Percentiles rank a stretch among this genome's conserved stretches.
These are phyloP conservation scores for Chrysopilus asiliformis DNA, from an alignment of 2,888 invertebrate species.

Conservation along the genomic window DNA sequence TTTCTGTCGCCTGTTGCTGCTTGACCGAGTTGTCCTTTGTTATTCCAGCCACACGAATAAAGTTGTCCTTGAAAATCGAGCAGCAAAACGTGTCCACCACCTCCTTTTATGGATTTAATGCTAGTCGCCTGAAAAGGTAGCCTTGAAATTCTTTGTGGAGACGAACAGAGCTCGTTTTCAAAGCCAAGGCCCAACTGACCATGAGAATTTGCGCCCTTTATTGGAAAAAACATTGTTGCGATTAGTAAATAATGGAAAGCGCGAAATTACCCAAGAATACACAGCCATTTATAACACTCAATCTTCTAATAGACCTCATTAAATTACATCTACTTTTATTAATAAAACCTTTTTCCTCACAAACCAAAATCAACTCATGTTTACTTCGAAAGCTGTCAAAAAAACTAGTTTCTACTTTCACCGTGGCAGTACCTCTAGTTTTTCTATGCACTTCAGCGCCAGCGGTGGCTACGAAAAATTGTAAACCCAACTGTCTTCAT, in stretches of 20 bases:
- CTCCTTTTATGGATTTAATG: conserved; percentile 53
- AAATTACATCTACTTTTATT: too few relatives aligned
- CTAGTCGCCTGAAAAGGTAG: conserved; percentile 25
- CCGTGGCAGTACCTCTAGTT: too few relatives aligned
- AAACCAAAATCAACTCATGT: too few relatives aligned
- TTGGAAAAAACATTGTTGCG: neutral
- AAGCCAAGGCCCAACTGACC: conserved; percentile 62
- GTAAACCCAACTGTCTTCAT: too few relatives aligned
- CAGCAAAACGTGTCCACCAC: conserved; percentile 64
- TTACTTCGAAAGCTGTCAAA: too few relatives aligned
- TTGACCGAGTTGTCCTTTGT: conserved; percentile 54
- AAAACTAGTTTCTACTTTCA: too few relatives aligned
- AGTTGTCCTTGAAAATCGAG: conserved; percentile 52
- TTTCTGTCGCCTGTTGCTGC: conserved; percentile 24
- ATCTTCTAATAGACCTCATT: too few relatives aligned
- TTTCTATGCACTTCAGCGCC: too few relatives aligned
- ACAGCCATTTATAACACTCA: too few relatives aligned
- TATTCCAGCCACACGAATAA: conserved; percentile 68
- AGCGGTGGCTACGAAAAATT: too few relatives aligned
- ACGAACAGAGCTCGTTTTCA: conserved; percentile 50
- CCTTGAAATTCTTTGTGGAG: conserved; percentile 36
- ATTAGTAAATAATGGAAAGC: neutral
- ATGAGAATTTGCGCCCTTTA: conserved; percentile 72
- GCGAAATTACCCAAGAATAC: neutral
- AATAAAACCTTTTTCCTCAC: too few relatives aligned